Percentiles rank a stretch among this genome's conserved stretches.
phyloP scores from a whole-genome alignment of 2,888 invertebrate genomes.

The Tortrix viridana region DNA sequence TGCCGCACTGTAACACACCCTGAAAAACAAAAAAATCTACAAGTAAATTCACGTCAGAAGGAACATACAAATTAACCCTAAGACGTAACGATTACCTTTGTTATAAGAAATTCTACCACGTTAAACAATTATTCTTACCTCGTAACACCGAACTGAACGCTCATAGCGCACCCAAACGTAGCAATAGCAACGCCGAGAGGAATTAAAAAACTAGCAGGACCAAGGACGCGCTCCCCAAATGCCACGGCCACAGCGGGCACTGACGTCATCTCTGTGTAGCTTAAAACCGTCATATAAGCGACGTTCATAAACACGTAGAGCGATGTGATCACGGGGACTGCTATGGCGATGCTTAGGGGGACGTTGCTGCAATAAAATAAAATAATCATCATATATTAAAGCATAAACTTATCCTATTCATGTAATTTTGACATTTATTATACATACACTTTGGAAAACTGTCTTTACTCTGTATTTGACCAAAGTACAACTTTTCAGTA shows the following conservation, averaged over 20 bases:
- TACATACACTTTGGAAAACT: too few species aligned
- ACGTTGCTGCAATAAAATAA: slow-evolving; percentile 86
- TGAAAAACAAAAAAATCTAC: slow-evolving; percentile 53
- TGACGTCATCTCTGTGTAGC: slow-evolving; percentile 87
- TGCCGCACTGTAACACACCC: slow-evolving; percentile 93
- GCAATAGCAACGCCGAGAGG: slow-evolving; percentile 91
- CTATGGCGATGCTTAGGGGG: slow-evolving; percentile 90
- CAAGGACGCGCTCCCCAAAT: slow-evolving; percentile 87
- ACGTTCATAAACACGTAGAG: slow-evolving; percentile 93
- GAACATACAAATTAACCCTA: neutral
- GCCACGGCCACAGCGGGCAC: slow-evolving; percentile 92
- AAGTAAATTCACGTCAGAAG: neutral
- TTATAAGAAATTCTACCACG: neutral
- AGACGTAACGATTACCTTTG: neutral
- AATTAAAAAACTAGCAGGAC: slow-evolving; percentile 86
- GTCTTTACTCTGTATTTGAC: too few species aligned
- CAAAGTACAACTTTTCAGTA: too few species aligned
- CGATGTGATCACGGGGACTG: slow-evolving; percentile 91
- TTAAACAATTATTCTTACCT: slow-evolving; percentile 67
- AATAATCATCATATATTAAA: neutral
- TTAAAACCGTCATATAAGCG: slow-evolving; percentile 93
- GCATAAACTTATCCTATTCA: neutral
- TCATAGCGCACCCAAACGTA: slow-evolving; percentile 91
- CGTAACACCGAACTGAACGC: slow-evolving; percentile 90
- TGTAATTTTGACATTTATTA: too few species aligned